Evolutionary conservation across 2,113 vertebrate species (phyloP).

Genomic region (Pampusana beccarii): DNA sequence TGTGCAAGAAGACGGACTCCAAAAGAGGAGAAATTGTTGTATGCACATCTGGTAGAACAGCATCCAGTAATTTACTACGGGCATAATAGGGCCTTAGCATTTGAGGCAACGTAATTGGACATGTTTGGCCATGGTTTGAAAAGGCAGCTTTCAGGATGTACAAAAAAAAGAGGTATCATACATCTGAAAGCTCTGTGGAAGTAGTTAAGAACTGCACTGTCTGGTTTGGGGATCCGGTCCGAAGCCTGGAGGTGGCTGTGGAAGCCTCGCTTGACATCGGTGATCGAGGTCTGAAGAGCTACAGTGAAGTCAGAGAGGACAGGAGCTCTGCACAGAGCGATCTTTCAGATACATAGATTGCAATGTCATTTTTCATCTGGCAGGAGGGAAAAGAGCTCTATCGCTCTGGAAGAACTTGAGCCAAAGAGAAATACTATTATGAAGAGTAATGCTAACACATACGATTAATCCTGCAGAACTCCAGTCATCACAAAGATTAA

Average conservation of each 20-base stretch:
- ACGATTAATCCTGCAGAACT: not conserved
- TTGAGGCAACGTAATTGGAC: not conserved
- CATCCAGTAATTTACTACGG: not conserved
- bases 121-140: not conserved
- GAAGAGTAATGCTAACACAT: not conserved
- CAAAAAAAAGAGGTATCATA: not conserved
- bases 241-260: not conserved
- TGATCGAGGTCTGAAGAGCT: not conserved
- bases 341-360: not conserved
- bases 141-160: not conserved
- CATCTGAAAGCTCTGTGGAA: not conserved
- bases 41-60: not conserved
- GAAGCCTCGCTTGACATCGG: not conserved
- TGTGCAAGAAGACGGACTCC: not conserved
- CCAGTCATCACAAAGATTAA: not conserved
- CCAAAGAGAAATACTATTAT: not conserved
- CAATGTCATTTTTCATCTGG: not conserved
- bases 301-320: not conserved
- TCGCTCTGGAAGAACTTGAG: not conserved
- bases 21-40: not conserved
- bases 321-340: not conserved
- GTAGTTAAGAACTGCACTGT: not conserved
- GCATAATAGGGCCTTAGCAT: not conserved
- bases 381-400: not conserved
- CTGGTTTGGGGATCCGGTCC: not conserved